Conservation (phyloP, 2,797 vertebrate genomes). For the Scleropages formosus region DNA sequence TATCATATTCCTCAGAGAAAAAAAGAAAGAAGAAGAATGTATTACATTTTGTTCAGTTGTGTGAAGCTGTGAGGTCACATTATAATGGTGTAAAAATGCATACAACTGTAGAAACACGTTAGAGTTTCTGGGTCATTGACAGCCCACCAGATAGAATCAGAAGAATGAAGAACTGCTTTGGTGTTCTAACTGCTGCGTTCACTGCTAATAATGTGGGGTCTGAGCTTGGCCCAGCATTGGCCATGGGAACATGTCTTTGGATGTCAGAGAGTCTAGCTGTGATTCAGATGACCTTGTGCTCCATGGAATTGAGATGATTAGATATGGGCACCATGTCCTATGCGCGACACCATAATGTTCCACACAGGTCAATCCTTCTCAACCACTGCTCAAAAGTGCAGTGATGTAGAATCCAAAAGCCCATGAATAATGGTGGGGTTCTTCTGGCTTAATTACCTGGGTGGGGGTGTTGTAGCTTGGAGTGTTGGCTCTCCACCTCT, state of each 20-base stretch:
- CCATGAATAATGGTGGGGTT: too few relatives aligned
- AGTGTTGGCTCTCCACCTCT: too few relatives aligned
- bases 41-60: background rate
- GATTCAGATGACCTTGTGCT: too few relatives aligned
- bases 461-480: too few relatives aligned
- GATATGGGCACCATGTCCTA: too few relatives aligned
- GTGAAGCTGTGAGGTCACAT: background rate
- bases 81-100: background rate
- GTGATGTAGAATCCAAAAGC: too few relatives aligned
- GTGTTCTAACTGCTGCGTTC: background rate
- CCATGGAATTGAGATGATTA: too few relatives aligned
- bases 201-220: background rate
- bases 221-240: background rate
- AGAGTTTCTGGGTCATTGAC: background rate
- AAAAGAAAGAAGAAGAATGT: background rate
- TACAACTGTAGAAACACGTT: background rate
- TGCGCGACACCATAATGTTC: too few relatives aligned
- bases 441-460: too few relatives aligned
- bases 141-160: too few relatives aligned
- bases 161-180: constrained; percentile 18
- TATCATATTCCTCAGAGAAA: background rate
- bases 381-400: too few relatives aligned
- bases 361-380: background rate
- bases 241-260: background rate
- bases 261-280: too few relatives aligned